Percentiles rank a stretch among this genome's conserved stretches.
Evolutionary conservation across 2,113 vertebrate species (phyloP).

Genomic region (Bothrops jararaca): DNA sequence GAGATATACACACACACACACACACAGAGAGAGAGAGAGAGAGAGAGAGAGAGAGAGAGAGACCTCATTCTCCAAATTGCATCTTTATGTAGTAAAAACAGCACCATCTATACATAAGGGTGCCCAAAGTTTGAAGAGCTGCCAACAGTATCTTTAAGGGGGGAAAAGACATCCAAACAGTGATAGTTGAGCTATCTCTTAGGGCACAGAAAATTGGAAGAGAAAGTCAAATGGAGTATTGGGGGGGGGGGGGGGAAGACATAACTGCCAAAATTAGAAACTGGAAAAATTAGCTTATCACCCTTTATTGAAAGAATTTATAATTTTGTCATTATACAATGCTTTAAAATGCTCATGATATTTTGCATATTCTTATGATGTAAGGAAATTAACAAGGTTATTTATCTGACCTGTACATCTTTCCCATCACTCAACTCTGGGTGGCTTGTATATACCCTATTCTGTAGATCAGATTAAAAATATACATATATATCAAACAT

Average conservation of each 20-base stretch:
- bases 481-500: too few relatives aligned
- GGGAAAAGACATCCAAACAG: neutral
- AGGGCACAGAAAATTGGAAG: neutral
- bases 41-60: accelerated
- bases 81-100: neutral
- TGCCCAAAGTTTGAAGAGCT: neutral
- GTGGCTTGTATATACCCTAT: neutral
- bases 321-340: neutral
- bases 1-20: too few relatives aligned
- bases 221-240: neutral
- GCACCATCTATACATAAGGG: neutral
- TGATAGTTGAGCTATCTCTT: neutral
- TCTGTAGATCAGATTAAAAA: neutral
- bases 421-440: neutral
- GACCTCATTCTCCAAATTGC: neutral
- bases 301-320: neutral
- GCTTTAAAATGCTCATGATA: neutral
- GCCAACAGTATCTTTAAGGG: neutral
- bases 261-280: too few relatives aligned
- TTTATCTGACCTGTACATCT: neutral
- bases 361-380: neutral
- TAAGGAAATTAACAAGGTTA: neutral
- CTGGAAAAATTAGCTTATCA: neutral
- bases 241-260: too few relatives aligned
- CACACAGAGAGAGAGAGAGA: neutral